These are phyloP conservation scores for Manduca sexta DNA, from an alignment of 1,140 invertebrate species.

Conservation along the genomic window DNA sequence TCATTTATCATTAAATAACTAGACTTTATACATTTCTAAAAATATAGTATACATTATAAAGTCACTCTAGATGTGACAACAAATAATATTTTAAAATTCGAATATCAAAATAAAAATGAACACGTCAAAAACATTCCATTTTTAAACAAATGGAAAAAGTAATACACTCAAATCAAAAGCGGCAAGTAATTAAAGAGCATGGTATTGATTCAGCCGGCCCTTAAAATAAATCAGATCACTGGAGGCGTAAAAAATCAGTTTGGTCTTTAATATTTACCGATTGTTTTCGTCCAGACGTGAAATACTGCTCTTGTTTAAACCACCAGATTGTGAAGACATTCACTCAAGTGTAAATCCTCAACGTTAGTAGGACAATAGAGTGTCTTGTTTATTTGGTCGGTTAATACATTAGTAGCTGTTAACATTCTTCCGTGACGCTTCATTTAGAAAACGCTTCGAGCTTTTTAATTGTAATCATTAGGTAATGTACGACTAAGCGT, in stretches of 20 bases:
- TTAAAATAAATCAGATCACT: conserved; percentile 27
- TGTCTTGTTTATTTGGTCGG: conserved; percentile 14
- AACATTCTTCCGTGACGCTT: conserved; percentile 30
- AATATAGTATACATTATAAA: too few relatives aligned
- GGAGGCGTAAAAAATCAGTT: conserved; percentile 28
- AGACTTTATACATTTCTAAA: too few relatives aligned
- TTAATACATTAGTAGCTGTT: conserved; percentile 26
- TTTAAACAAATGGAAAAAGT: conserved; percentile 6
- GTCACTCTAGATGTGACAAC: too few relatives aligned
- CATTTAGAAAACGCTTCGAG: conserved; percentile 28
- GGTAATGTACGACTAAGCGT: conserved; percentile 9
- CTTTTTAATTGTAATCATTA: conserved; percentile 24
- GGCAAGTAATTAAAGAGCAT: not conserved
- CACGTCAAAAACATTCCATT: not conserved
- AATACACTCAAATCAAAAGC: conserved; percentile 2
- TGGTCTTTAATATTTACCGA: conserved; percentile 31
- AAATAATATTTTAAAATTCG: too few relatives aligned
- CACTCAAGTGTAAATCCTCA: not conserved
- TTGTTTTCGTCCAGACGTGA: conserved; percentile 29
- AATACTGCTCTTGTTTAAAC: conserved; percentile 18
- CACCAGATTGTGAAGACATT: conserved; percentile 16
- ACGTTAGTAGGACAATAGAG: not conserved
- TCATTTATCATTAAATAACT: too few relatives aligned
- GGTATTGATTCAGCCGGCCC: conserved; percentile 7
- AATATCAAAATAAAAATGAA: too few relatives aligned